These are phyloP conservation scores for Euschistus heros DNA, from an alignment of 1,140 invertebrate species.

Conservation along the genomic window DNA sequence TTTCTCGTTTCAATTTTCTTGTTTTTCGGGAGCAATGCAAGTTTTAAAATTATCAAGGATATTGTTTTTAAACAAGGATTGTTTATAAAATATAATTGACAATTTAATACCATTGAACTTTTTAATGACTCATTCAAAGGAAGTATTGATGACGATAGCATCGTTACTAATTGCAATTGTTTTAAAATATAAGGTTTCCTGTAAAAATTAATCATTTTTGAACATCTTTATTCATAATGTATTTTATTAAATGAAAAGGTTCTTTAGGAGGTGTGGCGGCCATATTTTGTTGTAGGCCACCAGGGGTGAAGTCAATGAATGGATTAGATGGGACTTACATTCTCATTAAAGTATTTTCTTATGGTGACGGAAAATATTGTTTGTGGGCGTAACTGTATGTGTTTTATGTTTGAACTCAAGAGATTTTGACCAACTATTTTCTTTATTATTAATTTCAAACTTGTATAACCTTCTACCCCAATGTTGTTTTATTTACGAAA, in stretches of 20 bases:
- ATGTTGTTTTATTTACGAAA: constrained; percentile 20
- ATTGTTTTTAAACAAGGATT: too few species aligned
- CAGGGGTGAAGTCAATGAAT: constrained; percentile 28
- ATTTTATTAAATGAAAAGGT: not conserved
- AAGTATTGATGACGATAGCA: too few species aligned
- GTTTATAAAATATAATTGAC: too few species aligned
- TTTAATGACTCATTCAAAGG: too few species aligned
- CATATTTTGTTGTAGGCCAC: constrained; percentile 33
- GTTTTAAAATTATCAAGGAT: too few species aligned
- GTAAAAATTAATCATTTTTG: not conserved
- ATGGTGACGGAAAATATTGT: not conserved
- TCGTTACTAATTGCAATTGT: too few species aligned
- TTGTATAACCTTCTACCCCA: not conserved
- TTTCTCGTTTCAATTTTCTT: too few species aligned
- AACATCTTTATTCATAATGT: too few species aligned
- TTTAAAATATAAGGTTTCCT: too few species aligned
- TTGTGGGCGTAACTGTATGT: too few species aligned
- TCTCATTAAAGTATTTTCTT: not conserved
- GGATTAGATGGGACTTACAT: not conserved
- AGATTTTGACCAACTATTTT: not conserved
- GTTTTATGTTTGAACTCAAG: not conserved
- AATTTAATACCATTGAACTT: too few species aligned
- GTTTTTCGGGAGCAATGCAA: too few species aligned
- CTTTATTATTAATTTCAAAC: not conserved
- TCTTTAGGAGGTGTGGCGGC: constrained; percentile 33